These are phyloP conservation scores for Cephus sareptanus DNA, from an alignment of 2,888 invertebrate genomes.

Conservation along the genomic window DNA sequence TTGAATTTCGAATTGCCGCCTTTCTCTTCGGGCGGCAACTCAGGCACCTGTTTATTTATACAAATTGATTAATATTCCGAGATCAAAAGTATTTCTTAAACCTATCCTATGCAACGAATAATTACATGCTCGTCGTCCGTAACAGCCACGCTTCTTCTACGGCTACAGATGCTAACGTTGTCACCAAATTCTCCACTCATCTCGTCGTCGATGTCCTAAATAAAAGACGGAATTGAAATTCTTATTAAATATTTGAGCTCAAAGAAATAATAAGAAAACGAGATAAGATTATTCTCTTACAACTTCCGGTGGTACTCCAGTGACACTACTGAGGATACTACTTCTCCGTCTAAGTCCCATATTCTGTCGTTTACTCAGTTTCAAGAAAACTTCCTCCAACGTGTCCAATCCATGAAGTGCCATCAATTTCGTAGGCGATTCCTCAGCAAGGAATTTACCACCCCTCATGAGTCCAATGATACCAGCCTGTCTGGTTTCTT, in stretches of 20 bases:
- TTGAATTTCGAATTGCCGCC: constrained; percentile 67
- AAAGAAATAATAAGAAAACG: background rate
- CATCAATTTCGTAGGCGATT: constrained; percentile 79
- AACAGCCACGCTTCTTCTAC: constrained; percentile 74
- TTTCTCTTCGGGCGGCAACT: constrained; percentile 78
- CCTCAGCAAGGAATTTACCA: constrained; percentile 86
- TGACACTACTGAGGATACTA: constrained; percentile 81
- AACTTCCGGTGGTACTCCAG: constrained; percentile 63
- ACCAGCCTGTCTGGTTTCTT: constrained; percentile 86
- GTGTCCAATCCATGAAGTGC: constrained; percentile 79
- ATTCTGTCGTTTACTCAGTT: constrained; percentile 83
- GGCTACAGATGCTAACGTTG: constrained; percentile 82
- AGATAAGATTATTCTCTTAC: constrained; percentile 40
- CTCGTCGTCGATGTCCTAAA: constrained; percentile 67
- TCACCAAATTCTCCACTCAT: constrained; percentile 91
- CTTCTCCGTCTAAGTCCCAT: constrained; percentile 83
- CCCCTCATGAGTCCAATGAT: constrained; percentile 87
- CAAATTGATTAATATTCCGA: background rate
- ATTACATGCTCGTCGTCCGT: constrained; percentile 57
- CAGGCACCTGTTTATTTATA: constrained; percentile 64
- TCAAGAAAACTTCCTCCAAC: constrained; percentile 84
- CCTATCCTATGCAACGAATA: background rate
- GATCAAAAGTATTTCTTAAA: background rate
- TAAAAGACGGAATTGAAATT: background rate
- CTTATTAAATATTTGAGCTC: background rate